phyloP scores from a whole-genome alignment of 2,113 vertebrate genomes.

The Cnemophilus loriae region DNA sequence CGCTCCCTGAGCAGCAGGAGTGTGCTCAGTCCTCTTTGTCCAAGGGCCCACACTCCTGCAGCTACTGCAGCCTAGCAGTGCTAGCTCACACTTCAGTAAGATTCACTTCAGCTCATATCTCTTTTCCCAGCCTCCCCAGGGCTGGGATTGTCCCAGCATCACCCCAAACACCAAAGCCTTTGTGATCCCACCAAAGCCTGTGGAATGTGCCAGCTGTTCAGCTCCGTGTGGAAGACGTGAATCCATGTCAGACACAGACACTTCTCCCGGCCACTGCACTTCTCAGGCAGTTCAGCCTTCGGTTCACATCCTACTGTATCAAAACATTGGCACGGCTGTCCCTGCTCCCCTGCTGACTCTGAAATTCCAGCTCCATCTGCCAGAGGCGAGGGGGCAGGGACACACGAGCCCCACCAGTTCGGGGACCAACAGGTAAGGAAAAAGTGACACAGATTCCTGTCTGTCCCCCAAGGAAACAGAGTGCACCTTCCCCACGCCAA shows the following conservation, averaged over 20 bases:
- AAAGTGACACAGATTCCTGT: accelerated
- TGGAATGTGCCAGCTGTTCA: background rate
- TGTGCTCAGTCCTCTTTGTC: background rate
- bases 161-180: background rate
- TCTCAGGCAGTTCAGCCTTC: background rate
- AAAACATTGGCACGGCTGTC: background rate
- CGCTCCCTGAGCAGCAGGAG: background rate
- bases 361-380: background rate
- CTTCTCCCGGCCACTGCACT: background rate
- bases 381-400: too few relatives aligned
- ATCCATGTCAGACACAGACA: accelerated
- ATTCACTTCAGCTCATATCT: background rate
- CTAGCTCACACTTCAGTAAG: background rate
- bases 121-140: background rate
- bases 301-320: background rate
- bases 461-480: background rate
- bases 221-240: accelerated
- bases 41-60: accelerated
- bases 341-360: background rate
- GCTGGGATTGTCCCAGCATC: background rate
- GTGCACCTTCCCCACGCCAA: accelerated
- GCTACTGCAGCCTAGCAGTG: background rate
- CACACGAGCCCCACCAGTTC: background rate
- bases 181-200: background rate
- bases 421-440: background rate